Evolutionary conservation across 2,888 invertebrate species (phyloP), one percentile per base, ranked within the genome.

Genomic region (Leucoma salicis): DNA sequence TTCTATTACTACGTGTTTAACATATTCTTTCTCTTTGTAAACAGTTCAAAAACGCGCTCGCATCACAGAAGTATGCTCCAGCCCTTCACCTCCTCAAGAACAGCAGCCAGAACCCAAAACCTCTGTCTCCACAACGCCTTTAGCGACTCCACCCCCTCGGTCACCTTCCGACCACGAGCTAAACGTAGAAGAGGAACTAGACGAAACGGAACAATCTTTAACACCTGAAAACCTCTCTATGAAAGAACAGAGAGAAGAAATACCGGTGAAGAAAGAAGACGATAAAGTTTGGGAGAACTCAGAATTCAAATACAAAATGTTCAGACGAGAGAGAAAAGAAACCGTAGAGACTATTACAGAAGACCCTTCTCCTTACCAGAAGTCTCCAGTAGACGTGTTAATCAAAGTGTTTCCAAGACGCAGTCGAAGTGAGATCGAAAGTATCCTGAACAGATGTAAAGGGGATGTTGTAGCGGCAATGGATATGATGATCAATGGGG

Each of bases 391-490:
- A 1, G 97, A 98, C 74, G 95, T 97, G 0, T 90, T 98, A 7
- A 92, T 95, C 59, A 92, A 97, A 59, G 96, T 98, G 0, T 98
- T 98, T 74, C 98, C 98, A 0, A 93, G 95, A 60, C 93, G 96
- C 62, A 93, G 97, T 60, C 91, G 97, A 34, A 93, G 93, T 35
- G 96, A 97, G 67, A 95, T 98, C 1, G 97, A 98, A 75, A 92
- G 94, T 2, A 92, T 96, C 31, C 88, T 98, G 13, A 94, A 95
- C 55, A 92, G 95, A 47, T 96, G 95, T 77, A 93, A 95, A 77
- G 97, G 97, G 0, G 97, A 98, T 74, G 95, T 97, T 0, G 93
- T 98, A 0, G 95, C 96, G 59, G 97, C 98, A 0, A 98, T 98
- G 93, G 98, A 98, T 72, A 93, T 95, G 71, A 94, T 98, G 91